Evolutionary conservation across 2,113 vertebrate species (phyloP).

Genomic region (Chionodraco myersi): DNA sequence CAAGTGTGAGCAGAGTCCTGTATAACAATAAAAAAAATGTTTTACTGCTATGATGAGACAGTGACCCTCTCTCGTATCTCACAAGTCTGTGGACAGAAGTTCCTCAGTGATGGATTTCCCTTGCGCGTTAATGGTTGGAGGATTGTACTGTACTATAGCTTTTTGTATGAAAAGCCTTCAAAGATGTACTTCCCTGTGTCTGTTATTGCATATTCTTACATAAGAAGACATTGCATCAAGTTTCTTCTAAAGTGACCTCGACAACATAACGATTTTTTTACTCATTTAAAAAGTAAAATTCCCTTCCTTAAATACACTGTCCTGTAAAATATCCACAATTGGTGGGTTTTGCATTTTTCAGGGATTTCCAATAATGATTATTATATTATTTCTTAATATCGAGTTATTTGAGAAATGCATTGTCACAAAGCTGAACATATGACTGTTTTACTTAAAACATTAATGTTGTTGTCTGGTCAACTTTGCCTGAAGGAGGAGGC

Average conservation of each 20-base stretch:
- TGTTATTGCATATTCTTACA: neutral
- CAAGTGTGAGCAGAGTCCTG: neutral
- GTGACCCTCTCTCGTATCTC: conserved; percentile 40
- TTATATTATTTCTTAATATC: neutral
- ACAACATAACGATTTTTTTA: neutral
- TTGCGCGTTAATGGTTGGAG: conserved; percentile 11
- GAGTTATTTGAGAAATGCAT: neutral
- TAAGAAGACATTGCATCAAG: neutral
- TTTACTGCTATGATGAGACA: neutral
- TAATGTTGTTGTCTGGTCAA: neutral
- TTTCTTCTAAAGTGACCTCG: neutral
- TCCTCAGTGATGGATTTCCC: conserved; percentile 41
- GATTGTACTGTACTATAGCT: neutral
- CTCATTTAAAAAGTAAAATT: neutral
- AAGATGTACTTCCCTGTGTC: conserved; percentile 4
- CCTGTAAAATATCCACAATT: neutral
- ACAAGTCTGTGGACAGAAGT: conserved; percentile 23
- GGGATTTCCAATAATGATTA: neutral
- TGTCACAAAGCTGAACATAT: neutral
- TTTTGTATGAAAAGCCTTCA: too few species aligned
- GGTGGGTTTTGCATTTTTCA: neutral
- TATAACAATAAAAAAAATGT: conserved; percentile 16
- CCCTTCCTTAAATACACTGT: neutral
- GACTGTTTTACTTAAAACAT: neutral
- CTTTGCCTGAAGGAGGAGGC: neutral